Evolutionary conservation across 2,888 invertebrate genomes (phyloP).

Genomic region (Lasioglossum oenotherae): DNA sequence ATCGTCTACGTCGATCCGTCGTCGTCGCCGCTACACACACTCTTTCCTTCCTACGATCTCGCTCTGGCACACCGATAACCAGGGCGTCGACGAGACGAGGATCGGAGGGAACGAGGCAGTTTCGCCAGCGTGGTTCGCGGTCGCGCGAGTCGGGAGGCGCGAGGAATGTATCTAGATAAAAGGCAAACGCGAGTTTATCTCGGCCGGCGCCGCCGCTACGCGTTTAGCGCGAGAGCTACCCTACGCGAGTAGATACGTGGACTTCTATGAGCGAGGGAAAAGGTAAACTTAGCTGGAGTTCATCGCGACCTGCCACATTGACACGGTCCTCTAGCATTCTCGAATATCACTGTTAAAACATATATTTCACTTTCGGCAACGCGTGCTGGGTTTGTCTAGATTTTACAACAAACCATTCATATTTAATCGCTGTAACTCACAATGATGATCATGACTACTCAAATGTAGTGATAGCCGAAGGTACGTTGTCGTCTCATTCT

Average conservation of each 20-base stretch:
- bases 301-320: not conserved
- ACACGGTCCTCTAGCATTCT: not conserved
- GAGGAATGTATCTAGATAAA: constrained; percentile 69
- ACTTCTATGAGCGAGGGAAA: not conserved
- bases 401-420: too few relatives aligned
- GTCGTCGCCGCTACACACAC: not conserved
- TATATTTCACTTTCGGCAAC: not conserved
- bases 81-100: not conserved
- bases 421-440: too few relatives aligned
- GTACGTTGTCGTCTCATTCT: too few relatives aligned
- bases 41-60: not conserved
- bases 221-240: constrained; percentile 3
- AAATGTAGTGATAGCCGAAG: too few relatives aligned
- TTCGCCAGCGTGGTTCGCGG: constrained; percentile 34
- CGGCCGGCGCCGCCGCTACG: constrained; percentile 47
- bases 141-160: constrained; percentile 51
- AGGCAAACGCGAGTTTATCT: constrained; percentile 59
- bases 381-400: not conserved
- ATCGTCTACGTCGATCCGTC: constrained; percentile 53
- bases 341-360: not conserved
- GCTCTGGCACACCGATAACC: constrained; percentile 28
- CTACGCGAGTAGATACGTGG: not conserved
- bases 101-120: constrained; percentile 8
- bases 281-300: not conserved
- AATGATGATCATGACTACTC: too few relatives aligned